A percentile compares a stretch with the other conserved stretches of the same genome.
These are phyloP conservation scores for Latrodectus elegans DNA, from an alignment of 2,888 invertebrate genomes.

Conservation along the genomic window DNA sequence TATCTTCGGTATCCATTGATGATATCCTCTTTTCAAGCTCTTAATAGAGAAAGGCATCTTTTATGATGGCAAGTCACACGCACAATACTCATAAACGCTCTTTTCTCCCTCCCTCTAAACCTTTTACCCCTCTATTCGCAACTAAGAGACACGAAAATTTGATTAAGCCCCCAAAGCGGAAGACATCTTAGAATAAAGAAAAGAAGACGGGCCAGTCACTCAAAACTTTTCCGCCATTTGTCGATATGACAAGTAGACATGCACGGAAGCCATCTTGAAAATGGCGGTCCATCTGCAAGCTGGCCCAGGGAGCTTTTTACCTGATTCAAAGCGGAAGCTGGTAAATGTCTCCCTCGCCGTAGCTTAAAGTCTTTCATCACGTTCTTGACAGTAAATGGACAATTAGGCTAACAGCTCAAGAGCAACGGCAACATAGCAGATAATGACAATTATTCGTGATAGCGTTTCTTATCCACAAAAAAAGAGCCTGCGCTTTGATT, in stretches of 20 bases:
- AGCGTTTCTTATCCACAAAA: neutral
- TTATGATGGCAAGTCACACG: slow-evolving; percentile 44
- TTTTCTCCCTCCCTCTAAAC: neutral
- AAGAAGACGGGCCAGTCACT: slow-evolving; percentile 18
- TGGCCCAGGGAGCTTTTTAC: neutral
- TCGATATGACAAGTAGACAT: slow-evolving; percentile 12
- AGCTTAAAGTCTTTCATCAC: slow-evolving; percentile 9
- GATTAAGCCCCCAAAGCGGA: slow-evolving; percentile 29
- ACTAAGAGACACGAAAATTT: slow-evolving; percentile 23
- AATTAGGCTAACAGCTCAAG: slow-evolving; percentile 27
- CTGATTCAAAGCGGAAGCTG: neutral
- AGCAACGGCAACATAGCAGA: slow-evolving; percentile 14
- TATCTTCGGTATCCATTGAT: slow-evolving; percentile 1
- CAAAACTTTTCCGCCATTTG: neutral
- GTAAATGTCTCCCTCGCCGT: neutral
- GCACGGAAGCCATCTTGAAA: slow-evolving; percentile 50
- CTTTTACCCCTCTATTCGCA: neutral
- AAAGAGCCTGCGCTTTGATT: neutral
- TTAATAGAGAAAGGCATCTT: slow-evolving; percentile 30
- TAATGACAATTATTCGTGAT: slow-evolving; percentile 53
- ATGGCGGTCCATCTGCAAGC: neutral
- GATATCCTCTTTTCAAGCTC: slow-evolving; percentile 3
- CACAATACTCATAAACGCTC: slow-evolving; percentile 31
- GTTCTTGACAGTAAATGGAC: slow-evolving; percentile 17
- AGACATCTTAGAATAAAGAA: slow-evolving; percentile 23